Conservation (phyloP, 2,113 vertebrate species). For the Brienomyrus brachyistius region DNA sequence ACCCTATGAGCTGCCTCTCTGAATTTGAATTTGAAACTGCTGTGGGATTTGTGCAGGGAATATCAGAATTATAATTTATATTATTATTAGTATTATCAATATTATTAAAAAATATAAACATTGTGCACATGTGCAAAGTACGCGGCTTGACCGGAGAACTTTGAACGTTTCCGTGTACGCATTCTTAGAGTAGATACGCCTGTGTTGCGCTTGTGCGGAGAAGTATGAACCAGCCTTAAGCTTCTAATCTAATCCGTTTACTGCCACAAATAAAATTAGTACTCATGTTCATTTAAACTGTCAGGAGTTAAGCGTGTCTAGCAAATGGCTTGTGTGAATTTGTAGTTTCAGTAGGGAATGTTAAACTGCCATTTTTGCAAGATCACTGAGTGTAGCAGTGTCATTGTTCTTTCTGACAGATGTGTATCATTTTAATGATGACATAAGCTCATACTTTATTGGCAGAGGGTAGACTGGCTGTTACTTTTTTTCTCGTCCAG, state of each 20-base stretch:
- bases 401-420: not conserved
- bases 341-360: not conserved
- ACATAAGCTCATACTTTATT: not conserved
- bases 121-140: too few relatives aligned
- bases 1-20: too few relatives aligned
- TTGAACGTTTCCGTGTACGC: too few relatives aligned
- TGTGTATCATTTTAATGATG: not conserved
- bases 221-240: too few relatives aligned
- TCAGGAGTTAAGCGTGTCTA: not conserved
- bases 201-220: too few relatives aligned
- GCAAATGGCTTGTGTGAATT: not conserved
- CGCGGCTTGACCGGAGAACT: too few relatives aligned
- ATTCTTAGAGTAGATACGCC: too few relatives aligned
- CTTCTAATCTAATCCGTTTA: not conserved
- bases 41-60: too few relatives aligned
- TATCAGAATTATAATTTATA: too few relatives aligned
- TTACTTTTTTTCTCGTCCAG: constrained; percentile 32
- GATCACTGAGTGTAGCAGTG: not conserved
- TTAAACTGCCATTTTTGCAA: not conserved
- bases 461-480: not conserved
- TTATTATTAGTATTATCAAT: too few relatives aligned
- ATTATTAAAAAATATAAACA: too few relatives aligned
- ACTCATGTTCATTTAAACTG: not conserved
- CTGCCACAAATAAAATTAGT: not conserved
- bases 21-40: too few relatives aligned